Evolutionary conservation across 2,888 invertebrate species (phyloP).

Genomic region (Hyposoter didymator): DNA sequence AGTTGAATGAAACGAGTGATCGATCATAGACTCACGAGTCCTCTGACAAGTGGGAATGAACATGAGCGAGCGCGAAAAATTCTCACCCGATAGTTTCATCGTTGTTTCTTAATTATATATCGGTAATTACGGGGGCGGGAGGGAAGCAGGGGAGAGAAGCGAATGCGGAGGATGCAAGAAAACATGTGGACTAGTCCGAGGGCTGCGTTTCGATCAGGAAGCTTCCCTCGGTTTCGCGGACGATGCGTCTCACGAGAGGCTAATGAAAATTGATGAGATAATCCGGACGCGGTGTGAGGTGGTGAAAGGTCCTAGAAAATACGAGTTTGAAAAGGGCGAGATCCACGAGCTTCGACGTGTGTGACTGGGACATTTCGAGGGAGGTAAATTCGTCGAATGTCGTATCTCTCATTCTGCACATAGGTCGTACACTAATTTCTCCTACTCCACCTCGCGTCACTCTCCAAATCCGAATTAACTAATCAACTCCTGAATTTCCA

Average conservation of each 20-base stretch:
- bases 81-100: slow-evolving; percentile 25
- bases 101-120: slow-evolving; percentile 79
- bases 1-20: slow-evolving; percentile 45
- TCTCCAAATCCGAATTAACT: slow-evolving; percentile 37
- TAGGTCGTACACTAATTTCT: not conserved
- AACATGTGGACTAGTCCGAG: slow-evolving; percentile 73
- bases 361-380: slow-evolving; percentile 45
- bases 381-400: slow-evolving; percentile 52
- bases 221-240: slow-evolving; percentile 68
- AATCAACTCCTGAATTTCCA: not conserved
- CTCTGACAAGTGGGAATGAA: slow-evolving; percentile 39
- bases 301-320: slow-evolving; percentile 21
- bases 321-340: slow-evolving; percentile 14
- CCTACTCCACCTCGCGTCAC: not conserved
- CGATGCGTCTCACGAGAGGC: slow-evolving; percentile 74
- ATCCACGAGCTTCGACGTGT: slow-evolving; percentile 45
- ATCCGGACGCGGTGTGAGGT: slow-evolving; percentile 68
- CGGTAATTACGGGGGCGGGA: slow-evolving; percentile 41
- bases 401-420: slow-evolving; percentile 34
- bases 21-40: slow-evolving; percentile 50
- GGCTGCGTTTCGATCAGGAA: slow-evolving; percentile 76
- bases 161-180: slow-evolving; percentile 76
- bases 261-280: slow-evolving; percentile 84
- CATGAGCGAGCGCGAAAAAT: slow-evolving; percentile 1
- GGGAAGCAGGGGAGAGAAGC: slow-evolving; percentile 33